Base-by-base conservation (phyloP, 2,797 vertebrate genomes). In the Pantherophis vulpinus region DNA sequence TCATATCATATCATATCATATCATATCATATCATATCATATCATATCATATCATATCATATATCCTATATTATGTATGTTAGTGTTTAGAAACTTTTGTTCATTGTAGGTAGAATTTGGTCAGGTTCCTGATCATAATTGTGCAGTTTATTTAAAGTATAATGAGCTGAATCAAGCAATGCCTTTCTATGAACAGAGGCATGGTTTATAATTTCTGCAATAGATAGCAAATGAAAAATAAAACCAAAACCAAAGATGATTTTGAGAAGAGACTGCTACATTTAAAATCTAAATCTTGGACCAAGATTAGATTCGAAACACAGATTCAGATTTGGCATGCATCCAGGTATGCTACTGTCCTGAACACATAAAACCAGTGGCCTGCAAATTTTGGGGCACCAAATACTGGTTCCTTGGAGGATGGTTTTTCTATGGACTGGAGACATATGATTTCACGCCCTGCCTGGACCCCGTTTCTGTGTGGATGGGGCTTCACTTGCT, bases 41-140 rank as follows among this genome's bases (percentile, higher is more conserved):
- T n/a, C n/a, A 12, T 12, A 59, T 59, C 1, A 20, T 20, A 60
- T 20, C 8, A 23, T 59, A 59, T 59, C 8, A 23, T 56, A 60
- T 60, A 25, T 23, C 25, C 25, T 60, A 25, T 61, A 27, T 61
- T 27, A 59, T 23, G 2, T 8, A 66, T 0, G 0, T 63, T 42
- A 3, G 0, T 91, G 91, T n/a, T 91, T 90, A 88, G 47, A 29
- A 42, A n/a, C 37, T 59, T 0, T 37, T 92, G 51, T 88, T 93
- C 83, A 51, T 59, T 91, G 54, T 16, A 90, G 79, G 14, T 20
- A 9, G 6, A 1, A 7, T 27, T 66, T 37, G 10, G 11, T 16
- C 51, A 86, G 8, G 13, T 16, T 27, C 32, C 92, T 32, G 51
- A 61, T 14, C 92, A 89, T 56, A 1, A 0, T 2, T 0, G 0